These are phyloP conservation scores for Scaeva pyrastri DNA, from an alignment of 2,888 invertebrate species.

Conservation along the genomic window DNA sequence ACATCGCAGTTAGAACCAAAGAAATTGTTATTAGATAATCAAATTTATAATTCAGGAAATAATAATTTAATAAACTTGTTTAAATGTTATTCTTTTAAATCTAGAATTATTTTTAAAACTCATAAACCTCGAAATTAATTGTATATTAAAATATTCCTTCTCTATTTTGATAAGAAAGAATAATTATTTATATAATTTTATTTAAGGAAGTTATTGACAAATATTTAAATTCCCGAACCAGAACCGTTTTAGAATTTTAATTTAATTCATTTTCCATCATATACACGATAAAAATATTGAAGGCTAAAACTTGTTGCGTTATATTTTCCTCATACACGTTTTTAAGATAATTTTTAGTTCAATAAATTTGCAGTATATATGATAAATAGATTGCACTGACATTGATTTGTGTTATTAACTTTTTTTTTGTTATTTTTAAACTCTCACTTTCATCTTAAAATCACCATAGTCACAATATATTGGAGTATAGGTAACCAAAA, in stretches of 20 bases:
- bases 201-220: not conserved
- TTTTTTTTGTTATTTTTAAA: not conserved
- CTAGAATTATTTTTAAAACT: too few species aligned
- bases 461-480: not conserved
- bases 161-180: too few species aligned
- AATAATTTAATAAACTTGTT: too few species aligned
- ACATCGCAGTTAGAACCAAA: too few species aligned
- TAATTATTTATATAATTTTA: too few species aligned
- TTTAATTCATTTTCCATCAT: not conserved
- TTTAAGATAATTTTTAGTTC: not conserved
- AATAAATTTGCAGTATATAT: not conserved
- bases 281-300: not conserved
- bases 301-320: not conserved
- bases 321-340: not conserved
- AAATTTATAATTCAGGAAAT: too few species aligned
- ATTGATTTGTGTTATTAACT: slow-evolving; percentile 15
- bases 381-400: slow-evolving; percentile 10
- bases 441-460: slow-evolving; percentile 71
- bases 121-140: too few species aligned
- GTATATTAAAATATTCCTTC: too few species aligned
- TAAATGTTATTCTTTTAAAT: too few species aligned
- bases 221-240: not conserved
- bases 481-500: not conserved
- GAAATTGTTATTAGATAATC: too few species aligned
- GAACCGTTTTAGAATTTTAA: not conserved